phyloP scores from a whole-genome alignment of 2,888 invertebrate genomes.

The Tenthredo scrophulariae region DNA sequence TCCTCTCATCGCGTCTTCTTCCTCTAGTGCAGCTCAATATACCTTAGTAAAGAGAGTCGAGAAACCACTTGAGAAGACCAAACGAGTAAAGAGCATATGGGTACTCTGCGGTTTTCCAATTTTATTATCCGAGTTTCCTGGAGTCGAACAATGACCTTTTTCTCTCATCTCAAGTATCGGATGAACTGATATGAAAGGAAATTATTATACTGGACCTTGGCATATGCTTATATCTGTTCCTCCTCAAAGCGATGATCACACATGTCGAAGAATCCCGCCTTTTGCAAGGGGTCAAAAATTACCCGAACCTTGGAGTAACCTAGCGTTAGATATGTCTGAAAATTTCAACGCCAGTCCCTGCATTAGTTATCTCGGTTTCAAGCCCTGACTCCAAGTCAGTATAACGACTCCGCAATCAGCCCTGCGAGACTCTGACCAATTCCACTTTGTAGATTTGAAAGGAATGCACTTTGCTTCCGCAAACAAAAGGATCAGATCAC shows the following conservation, averaged over 20 bases:
- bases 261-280: not conserved
- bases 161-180: not conserved
- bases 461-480: constrained; percentile 53
- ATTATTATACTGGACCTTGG: not conserved
- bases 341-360: not conserved
- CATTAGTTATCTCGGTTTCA: constrained; percentile 17
- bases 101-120: not conserved
- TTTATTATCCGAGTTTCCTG: not conserved
- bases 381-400: not conserved
- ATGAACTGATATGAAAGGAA: not conserved
- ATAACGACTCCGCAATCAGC: not conserved
- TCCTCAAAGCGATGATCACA: not conserved
- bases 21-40: not conserved
- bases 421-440: not conserved
- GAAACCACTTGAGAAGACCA: not conserved
- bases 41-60: not conserved
- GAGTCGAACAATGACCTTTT: not conserved
- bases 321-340: not conserved
- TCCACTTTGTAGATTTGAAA: constrained; percentile 33
- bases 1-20: not conserved
- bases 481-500: constrained; percentile 29
- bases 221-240: not conserved
- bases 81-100: not conserved
- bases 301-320: not conserved
- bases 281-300: not conserved